Conservation (phyloP, 2,888 invertebrate genomes). For the Opisthograptis luteolata region DNA sequence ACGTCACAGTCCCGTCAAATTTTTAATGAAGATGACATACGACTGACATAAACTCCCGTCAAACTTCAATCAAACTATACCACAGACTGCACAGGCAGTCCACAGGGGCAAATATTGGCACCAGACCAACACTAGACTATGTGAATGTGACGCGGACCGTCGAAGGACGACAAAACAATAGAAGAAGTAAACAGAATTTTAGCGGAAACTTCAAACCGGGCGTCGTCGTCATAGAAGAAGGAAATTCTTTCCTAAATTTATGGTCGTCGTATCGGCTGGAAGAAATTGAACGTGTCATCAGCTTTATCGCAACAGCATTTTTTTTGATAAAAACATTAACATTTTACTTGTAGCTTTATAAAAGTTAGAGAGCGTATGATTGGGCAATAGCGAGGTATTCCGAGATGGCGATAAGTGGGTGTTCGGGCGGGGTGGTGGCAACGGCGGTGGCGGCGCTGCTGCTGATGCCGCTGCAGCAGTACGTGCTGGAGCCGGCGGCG, state of each 20-base stretch:
- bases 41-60: too few relatives aligned
- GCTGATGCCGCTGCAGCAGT: constrained; percentile 63
- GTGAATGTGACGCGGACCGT: too few relatives aligned
- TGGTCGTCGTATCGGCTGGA: too few relatives aligned
- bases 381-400: constrained; percentile 23
- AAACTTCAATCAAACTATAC: too few relatives aligned
- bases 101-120: too few relatives aligned
- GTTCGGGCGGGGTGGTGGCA: constrained; percentile 59
- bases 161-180: too few relatives aligned
- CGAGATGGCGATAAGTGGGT: constrained; percentile 61
- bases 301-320: constrained; percentile 27
- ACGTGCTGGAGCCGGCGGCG: constrained; percentile 40
- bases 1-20: too few relatives aligned
- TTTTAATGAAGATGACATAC: too few relatives aligned
- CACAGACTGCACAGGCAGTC: too few relatives aligned
- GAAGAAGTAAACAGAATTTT: constrained; percentile 3
- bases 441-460: constrained; percentile 59
- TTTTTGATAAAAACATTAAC: constrained; percentile 24
- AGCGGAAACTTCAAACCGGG: constrained; percentile 14
- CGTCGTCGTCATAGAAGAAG: too few relatives aligned
- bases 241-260: too few relatives aligned
- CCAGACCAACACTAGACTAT: too few relatives aligned
- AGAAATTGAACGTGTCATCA: constrained; percentile 41
- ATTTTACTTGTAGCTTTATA: constrained; percentile 33
- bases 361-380: constrained; percentile 27